phyloP scores from a whole-genome alignment of 2,797 vertebrate species.

The Darevskia nairensis region DNA sequence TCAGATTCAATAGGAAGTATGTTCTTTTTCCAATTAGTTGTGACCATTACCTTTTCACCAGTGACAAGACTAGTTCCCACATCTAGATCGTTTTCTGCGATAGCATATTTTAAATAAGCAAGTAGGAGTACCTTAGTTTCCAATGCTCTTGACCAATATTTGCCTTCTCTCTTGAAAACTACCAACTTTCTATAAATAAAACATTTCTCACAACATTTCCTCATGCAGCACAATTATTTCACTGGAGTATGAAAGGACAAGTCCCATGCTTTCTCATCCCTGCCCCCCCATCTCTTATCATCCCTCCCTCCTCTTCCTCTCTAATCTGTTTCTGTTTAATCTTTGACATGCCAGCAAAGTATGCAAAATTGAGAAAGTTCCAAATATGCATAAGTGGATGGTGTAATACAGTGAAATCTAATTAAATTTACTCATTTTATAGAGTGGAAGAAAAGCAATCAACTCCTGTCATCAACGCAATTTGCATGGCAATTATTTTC shows the following conservation, averaged over 20 bases:
- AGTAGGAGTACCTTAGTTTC: too few species aligned
- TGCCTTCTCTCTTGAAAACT: background rate
- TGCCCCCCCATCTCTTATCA: background rate
- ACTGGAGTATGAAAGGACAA: slow-evolving; percentile 19
- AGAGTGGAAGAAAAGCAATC: background rate
- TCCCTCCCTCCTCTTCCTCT: background rate
- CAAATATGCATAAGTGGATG: slow-evolving; percentile 22
- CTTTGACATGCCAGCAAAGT: slow-evolving; percentile 28
- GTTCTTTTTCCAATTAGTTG: too few species aligned
- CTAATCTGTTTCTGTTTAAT: background rate
- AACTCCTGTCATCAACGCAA: slow-evolving; percentile 23
- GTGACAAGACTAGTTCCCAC: too few species aligned
- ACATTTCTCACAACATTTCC: slow-evolving; percentile 2
- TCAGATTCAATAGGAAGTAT: too few species aligned
- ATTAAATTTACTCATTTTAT: slow-evolving; percentile 45
- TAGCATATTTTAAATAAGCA: too few species aligned
- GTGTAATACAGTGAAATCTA: slow-evolving; percentile 48
- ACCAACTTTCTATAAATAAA: background rate
- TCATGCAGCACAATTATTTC: slow-evolving; percentile 3
- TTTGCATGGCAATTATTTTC: slow-evolving; percentile 55
- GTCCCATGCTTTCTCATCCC: slow-evolving; percentile 1
- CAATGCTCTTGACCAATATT: background rate
- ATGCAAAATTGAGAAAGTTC: slow-evolving; percentile 12
- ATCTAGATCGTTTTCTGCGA: too few species aligned
- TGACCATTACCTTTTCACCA: too few species aligned